Evolutionary conservation across 2,888 invertebrate species (phyloP), one percentile per base, ranked within the genome.

Genomic region (Drosophila buzzatii): DNA sequence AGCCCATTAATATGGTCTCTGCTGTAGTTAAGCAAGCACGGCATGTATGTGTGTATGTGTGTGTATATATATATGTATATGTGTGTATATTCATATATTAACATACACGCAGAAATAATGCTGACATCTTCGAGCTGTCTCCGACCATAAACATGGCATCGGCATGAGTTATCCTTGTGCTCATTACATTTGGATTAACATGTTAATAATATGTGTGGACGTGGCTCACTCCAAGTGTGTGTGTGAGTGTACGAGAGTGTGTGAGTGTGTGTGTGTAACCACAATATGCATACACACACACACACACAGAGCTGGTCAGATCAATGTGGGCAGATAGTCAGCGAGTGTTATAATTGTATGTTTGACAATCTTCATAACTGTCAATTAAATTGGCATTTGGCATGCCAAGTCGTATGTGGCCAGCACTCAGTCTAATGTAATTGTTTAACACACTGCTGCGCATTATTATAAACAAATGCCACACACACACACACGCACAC

Each of bases 331-430:
- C 44, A 73, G 62, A 84, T 79, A 67, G 84, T 62, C 70, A 64
- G 76, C 51, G 78, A 82, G 82, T 88, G 81, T 76, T 86, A 86
- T 86, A 86, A 89, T 84, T 88, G 76, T 78, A 78, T 89, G 82
- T 89, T 86, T 86, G 85, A 83, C 88, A 88, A 88, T 88, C 86
- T 87, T 89, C 87, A 88, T 89, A 88, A 85, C 88, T 88, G 89
- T 89, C 87, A 89, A 88, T 87, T 88, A 82, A 76, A 87, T 87
- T 89, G 83, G 72, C 81, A 68, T 73, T 72, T 79, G 61, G 47
- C 49, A 70, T 68, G 73, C 70, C 76, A 70, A 67, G 78, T 63
- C 47, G 52, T 33, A 70, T 53, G 47, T 18, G 56, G 56, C 37
- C 41, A 57, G 71, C 57, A 56, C 63, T 68, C 58, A 42, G 66